phyloP scores from a whole-genome alignment of 2,113 vertebrate genomes.

The Erythrocercus mccallii region DNA sequence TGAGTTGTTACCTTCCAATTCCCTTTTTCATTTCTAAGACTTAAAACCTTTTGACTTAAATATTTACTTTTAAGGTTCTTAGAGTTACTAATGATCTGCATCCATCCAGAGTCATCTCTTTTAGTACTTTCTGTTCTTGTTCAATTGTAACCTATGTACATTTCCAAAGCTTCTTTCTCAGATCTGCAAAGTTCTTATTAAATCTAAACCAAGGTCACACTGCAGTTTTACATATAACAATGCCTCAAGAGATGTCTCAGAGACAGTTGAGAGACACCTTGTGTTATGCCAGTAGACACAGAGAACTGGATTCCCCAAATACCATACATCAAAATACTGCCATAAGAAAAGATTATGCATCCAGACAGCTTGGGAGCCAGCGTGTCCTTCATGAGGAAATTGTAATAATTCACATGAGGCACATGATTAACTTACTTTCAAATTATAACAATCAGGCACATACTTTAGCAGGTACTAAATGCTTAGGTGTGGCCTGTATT shows the following conservation, averaged over 20 bases:
- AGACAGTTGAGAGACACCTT: not conserved
- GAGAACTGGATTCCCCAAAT: not conserved
- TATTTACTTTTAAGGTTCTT: not conserved
- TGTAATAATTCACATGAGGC: not conserved
- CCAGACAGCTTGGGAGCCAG: not conserved
- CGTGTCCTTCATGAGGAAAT: not conserved
- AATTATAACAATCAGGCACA: not conserved
- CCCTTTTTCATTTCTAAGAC: not conserved
- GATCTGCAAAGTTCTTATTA: not conserved
- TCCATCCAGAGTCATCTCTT: not conserved
- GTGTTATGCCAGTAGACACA: not conserved
- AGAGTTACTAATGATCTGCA: not conserved
- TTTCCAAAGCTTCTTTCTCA: not conserved
- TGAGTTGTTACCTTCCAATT: not conserved
- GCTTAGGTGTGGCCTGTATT: not conserved
- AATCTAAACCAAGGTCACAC: not conserved
- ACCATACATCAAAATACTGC: not conserved
- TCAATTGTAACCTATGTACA: not conserved
- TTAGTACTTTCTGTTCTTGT: not conserved
- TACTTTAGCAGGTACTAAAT: not conserved
- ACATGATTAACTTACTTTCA: not conserved
- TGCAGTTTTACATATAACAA: not conserved
- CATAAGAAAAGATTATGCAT: not conserved
- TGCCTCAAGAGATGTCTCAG: not conserved
- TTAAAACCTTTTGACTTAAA: not conserved